A percentile compares a stretch with the other conserved stretches of the same genome.
These are phyloP conservation scores for Luscinia megarhynchos DNA, from an alignment of 2,797 vertebrate species.

Conservation along the genomic window DNA sequence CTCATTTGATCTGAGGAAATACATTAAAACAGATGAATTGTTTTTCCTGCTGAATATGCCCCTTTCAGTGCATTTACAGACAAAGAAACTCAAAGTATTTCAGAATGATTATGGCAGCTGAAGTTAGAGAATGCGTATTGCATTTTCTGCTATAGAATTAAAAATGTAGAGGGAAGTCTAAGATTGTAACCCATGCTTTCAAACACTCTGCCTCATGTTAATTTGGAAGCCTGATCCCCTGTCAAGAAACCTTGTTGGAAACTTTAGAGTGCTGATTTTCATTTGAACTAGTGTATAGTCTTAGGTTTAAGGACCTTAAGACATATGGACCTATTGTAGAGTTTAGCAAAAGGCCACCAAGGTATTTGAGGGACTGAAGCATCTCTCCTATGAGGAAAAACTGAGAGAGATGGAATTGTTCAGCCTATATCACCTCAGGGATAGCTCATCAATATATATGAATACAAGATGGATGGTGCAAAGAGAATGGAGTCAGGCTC, in stretches of 20 bases:
- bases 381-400: not conserved
- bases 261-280: not conserved
- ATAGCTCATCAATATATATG: not conserved
- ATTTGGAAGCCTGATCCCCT: not conserved
- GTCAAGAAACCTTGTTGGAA: not conserved
- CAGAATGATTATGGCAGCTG: not conserved
- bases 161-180: not conserved
- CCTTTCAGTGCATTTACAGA: not conserved
- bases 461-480: not conserved
- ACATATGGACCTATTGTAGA: rapidly evolving
- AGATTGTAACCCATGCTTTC: not conserved
- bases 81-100: not conserved
- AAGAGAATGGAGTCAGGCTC: not conserved
- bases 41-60: not conserved
- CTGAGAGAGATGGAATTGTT: not conserved
- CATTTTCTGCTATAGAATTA: not conserved
- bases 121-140: not conserved
- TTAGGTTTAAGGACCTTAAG: rapidly evolving
- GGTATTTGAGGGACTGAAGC: not conserved
- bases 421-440: not conserved
- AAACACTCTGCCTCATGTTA: not conserved
- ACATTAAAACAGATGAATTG: not conserved
- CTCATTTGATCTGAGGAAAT: not conserved
- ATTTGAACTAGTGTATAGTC: not conserved
- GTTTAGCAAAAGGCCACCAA: not conserved